Evolutionary conservation across 2,888 invertebrate genomes (phyloP), one percentile per base, ranked within the genome.

Genomic region (Erebia ligea): DNA sequence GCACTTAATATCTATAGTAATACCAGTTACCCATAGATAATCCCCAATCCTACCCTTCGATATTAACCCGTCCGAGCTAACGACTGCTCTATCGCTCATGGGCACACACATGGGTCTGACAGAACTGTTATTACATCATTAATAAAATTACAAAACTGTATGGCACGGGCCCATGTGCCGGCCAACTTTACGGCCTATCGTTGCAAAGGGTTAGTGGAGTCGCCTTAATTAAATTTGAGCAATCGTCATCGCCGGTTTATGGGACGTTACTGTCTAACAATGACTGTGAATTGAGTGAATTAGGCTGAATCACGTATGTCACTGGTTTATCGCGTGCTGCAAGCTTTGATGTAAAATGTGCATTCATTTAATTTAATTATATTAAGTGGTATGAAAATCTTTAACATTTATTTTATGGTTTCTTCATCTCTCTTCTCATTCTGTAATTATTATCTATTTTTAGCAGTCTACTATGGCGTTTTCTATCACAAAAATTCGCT

Each of bases 121-220:
- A 92, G 88, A 86, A 88, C 90, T 88, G 93, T 93, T 93, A 93
- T 93, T 93, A 92, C 92, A 86, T 93, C 93, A 93, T 93, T 93
- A 93, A 93, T 93, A 93, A 93, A 92, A 93, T 93, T 93, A 92
- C 92, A 93, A 93, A 92, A 93, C 88, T 92, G 84, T 59, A 67
- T 48, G 45, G 67, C 67, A 50, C 78, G 82, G 80, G 86, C 88
- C 90, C 91, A 91, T 91, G 90, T 91, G 91, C 83, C 72, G 78
- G 82, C 82, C 76, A 84, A 89, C 82, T 90, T 90, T 89, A 88
- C 84, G 86, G 83, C 82, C 86, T 85, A 83, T 86, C 79, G 78
- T 77, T 78, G 77, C 76, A 81, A 88, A 86, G 87, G 89, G 88
- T 87, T 86, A 79, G 77, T 82, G 82, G 70, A 81, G 83, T 79